Evolutionary conservation across 1,140 invertebrate species (phyloP).

Genomic region (Meloidogyne floridensis): DNA sequence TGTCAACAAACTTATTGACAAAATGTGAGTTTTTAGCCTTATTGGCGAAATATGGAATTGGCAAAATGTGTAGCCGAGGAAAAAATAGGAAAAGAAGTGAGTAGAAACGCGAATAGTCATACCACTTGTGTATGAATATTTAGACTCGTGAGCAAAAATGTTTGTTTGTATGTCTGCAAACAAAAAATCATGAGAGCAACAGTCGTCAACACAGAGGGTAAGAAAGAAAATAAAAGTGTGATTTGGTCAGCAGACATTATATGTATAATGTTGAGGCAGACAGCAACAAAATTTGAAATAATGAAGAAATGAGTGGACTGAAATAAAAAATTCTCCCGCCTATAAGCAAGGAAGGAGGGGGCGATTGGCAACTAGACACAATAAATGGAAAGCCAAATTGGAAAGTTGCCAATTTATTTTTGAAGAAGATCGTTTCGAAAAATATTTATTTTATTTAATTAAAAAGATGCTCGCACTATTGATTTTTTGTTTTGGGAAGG

Average conservation of each 20-base stretch:
- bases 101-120: background rate
- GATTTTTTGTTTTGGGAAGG: too few relatives aligned
- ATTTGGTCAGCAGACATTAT: background rate
- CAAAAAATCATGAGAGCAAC: background rate
- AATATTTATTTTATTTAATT: background rate
- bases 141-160: background rate
- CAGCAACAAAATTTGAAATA: background rate
- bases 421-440: background rate
- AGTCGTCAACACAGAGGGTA: background rate
- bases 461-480: too few relatives aligned
- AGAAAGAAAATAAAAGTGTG: background rate
- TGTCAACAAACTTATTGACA: too few relatives aligned
- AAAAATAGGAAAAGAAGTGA: background rate
- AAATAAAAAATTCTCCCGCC: background rate
- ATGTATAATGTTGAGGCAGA: background rate
- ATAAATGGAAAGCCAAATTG: background rate
- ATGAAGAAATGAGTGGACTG: background rate
- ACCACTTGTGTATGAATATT: background rate
- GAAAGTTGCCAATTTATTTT: background rate
- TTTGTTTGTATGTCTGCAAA: constrained; percentile 4
- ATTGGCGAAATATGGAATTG: too few relatives aligned
- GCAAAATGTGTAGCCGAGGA: too few relatives aligned
- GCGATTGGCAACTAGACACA: background rate
- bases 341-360: background rate
- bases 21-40: too few relatives aligned